A percentile compares a stretch with the other conserved stretches of the same genome.
phyloP scores from a whole-genome alignment of 2,113 vertebrate species.

The Leptosomus discolor region DNA sequence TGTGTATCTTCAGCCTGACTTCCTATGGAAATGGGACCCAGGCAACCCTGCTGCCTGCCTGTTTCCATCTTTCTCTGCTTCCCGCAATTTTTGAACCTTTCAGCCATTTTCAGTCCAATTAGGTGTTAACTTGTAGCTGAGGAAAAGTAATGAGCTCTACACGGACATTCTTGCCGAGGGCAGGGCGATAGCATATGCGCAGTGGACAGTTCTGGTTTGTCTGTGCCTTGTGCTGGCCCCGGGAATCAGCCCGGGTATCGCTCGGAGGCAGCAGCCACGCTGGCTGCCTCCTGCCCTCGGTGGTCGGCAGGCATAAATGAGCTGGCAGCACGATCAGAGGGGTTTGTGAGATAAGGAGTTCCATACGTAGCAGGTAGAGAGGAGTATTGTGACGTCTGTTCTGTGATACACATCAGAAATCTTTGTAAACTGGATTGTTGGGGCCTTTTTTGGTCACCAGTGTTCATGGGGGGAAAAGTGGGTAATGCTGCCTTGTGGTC shows the following conservation, averaged over 20 bases:
- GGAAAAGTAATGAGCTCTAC: not conserved
- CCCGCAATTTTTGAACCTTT: not conserved
- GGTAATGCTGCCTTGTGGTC: not conserved
- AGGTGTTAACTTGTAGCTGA: not conserved
- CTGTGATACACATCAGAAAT: not conserved
- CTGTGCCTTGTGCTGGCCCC: not conserved
- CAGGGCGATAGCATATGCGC: rapidly evolving
- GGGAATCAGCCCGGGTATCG: not conserved
- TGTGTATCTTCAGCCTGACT: not conserved
- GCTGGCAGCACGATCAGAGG: not conserved
- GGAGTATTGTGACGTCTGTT: not conserved
- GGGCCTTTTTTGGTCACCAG: not conserved
- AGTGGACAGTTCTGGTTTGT: no score
- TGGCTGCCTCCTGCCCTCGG: not conserved
- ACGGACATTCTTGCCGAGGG: not conserved
- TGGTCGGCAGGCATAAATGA: not conserved
- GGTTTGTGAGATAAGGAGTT: not conserved
- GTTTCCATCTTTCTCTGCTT: not conserved
- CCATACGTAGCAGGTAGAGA: not conserved
- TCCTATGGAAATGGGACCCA: not conserved
- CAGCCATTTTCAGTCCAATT: not conserved
- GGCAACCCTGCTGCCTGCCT: not conserved
- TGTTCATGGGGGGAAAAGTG: not conserved
- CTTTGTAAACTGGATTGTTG: not conserved
- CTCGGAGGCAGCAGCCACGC: not conserved